These are phyloP conservation scores for Eupithecia exiguata DNA, from an alignment of 2,888 invertebrate genomes.

Conservation along the genomic window DNA sequence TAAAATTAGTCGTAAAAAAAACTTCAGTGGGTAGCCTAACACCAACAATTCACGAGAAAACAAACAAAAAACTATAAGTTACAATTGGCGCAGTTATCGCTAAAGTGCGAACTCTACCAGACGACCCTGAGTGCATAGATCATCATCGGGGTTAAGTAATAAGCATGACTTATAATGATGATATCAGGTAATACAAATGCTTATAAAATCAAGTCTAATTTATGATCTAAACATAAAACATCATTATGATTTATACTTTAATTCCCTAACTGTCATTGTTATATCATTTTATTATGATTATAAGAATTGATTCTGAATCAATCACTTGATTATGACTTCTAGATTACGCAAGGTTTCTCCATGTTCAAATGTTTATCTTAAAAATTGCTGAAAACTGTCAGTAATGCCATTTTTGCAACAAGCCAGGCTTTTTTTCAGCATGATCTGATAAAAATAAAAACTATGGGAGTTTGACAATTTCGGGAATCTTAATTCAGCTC, in stretches of 20 bases:
- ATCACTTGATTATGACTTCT: neutral
- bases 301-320: neutral
- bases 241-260: conserved; percentile 1
- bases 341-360: neutral
- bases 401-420: no score
- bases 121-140: neutral
- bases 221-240: neutral
- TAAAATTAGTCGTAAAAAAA: neutral
- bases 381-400: neutral
- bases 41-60: neutral
- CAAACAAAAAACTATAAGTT: neutral
- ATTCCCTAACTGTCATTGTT: conserved; percentile 1
- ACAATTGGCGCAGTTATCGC: neutral
- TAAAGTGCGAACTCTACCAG: neutral
- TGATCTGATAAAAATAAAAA: neutral
- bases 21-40: neutral
- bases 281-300: neutral
- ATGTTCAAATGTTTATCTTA: neutral
- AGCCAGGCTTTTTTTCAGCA: no score
- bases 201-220: neutral
- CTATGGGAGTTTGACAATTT: neutral
- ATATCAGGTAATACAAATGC: neutral
- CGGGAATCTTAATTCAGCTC: neutral
- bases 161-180: neutral
- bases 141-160: neutral